Base-by-base conservation (phyloP, 2,888 invertebrate species). In the Leptopterna dolabrata region DNA sequence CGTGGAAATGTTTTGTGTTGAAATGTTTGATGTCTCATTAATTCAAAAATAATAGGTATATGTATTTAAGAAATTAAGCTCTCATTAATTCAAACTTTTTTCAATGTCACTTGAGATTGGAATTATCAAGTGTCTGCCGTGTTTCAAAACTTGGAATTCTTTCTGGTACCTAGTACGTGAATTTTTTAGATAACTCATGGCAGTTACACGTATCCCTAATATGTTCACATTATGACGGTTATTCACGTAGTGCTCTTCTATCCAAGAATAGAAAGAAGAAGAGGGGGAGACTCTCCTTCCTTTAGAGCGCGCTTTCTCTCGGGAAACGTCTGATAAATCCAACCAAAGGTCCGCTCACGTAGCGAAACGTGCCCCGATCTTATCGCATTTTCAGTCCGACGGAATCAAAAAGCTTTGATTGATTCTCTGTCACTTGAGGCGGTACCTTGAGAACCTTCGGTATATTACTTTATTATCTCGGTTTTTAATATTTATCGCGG, bases 251-350 rank as follows among this genome's bases (percentile, higher is more conserved):
- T n/a, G 19, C 11, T 24, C 24, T 19, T 24, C 24, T 63, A 6
- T 63, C 1, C 6, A 24, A 45, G 80, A 45, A 88, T 80, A 86
- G 70, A 51, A n/a, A 71, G 36, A 4, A 36, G 55, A 6, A 19
- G 36, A 36, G 41, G 16, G 19, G 11, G 36, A 63, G 51, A 80
- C 88, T 87, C 82, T 87, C 81, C 78, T 76, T 87, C 51, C 87
- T 87, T 87, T 83, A 78, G 19, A 63, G 63, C 63, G 63, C 27
- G 24, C 78, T 45, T 19, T 73, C 41, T 82, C 85, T 70, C 81
- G 84, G 88, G 87, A 88, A 88, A 88, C 87, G 88, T 82, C 86
- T 87, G 87, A 88, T 88, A 87, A 88, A 88, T 88, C 88, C 87
- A 43, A 80, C 14, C 71, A 27, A 70, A 51, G 82, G 82, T 55